These are phyloP conservation scores for Phaedon cochleariae DNA, from an alignment of 2,888 invertebrate species.

Conservation along the genomic window DNA sequence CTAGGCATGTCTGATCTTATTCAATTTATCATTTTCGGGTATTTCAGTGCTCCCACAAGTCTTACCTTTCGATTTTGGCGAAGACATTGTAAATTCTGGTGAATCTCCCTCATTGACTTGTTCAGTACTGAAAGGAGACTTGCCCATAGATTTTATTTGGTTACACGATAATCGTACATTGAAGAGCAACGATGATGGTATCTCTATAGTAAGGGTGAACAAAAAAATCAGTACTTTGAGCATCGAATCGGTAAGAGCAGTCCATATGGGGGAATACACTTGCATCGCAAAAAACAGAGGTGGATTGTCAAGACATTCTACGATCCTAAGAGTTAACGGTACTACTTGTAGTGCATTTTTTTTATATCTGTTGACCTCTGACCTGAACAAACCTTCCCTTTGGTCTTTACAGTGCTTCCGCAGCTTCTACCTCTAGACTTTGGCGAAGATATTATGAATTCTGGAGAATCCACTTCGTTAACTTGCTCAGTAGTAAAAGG, in stretches of 20 bases:
- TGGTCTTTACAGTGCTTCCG: conserved; percentile 30
- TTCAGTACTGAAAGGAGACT: conserved; percentile 75
- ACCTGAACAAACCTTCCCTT: background rate
- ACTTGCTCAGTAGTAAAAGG: conserved; percentile 77
- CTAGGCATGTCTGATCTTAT: no score
- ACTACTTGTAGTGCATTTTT: background rate
- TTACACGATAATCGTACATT: conserved; percentile 49
- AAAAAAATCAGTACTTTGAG: conserved; percentile 71
- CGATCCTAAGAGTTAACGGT: conserved; percentile 77
- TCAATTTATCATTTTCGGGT: no score
- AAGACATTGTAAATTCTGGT: conserved; percentile 70
- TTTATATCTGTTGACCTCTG: background rate
- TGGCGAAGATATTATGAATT: conserved; percentile 68
- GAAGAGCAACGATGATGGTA: conserved; percentile 40
- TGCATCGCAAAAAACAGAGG: conserved; percentile 80
- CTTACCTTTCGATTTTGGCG: conserved; percentile 60
- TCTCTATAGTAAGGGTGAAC: conserved; percentile 57
- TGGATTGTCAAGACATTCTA: conserved; percentile 73
- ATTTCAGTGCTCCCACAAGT: conserved; percentile 47
- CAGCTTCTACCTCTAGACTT: conserved; percentile 59
- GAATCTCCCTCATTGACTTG: conserved; percentile 76
- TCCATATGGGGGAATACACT: conserved; percentile 78
- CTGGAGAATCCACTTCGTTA: conserved; percentile 74
- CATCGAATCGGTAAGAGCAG: conserved; percentile 74
- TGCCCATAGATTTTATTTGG: conserved; percentile 73